phyloP scores from a whole-genome alignment of 2,797 vertebrate species.

The Synaphobranchus kaupii region DNA sequence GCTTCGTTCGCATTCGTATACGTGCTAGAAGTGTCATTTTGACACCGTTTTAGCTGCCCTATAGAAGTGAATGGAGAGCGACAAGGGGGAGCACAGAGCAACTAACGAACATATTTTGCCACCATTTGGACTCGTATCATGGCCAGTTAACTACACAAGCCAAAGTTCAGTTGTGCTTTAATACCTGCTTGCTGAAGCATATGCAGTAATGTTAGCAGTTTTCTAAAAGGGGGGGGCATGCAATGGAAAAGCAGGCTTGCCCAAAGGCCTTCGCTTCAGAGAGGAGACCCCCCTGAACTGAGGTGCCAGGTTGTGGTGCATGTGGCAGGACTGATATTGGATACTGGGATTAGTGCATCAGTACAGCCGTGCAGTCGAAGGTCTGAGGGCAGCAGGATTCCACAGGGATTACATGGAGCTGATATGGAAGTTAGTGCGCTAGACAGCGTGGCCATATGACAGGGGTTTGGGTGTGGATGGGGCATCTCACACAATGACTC shows the following conservation, averaged over 20 bases:
- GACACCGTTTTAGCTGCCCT: too few species aligned
- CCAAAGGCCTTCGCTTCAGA: background rate
- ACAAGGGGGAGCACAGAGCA: too few species aligned
- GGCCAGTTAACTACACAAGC: too few species aligned
- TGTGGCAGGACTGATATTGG: background rate
- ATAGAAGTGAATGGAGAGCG: too few species aligned
- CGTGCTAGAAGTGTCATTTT: too few species aligned
- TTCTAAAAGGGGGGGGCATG: background rate
- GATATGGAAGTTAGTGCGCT: constrained; percentile 80
- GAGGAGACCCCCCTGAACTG: background rate
- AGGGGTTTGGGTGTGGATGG: constrained; percentile 73
- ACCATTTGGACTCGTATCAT: too few species aligned
- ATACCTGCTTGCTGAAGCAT: background rate
- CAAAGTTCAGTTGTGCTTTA: too few species aligned
- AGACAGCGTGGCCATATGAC: constrained; percentile 75
- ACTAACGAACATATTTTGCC: too few species aligned
- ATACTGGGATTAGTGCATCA: constrained; percentile 12
- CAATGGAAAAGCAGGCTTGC: background rate
- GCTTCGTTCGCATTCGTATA: too few species aligned
- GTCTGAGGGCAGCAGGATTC: constrained; percentile 85
- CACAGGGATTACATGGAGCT: constrained; percentile 89
- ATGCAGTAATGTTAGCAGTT: background rate
- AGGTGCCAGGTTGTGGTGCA: constrained; percentile 36
- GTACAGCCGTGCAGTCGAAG: constrained; percentile 61
- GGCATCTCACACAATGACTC: constrained; percentile 71